Base-by-base conservation (phyloP, 2,113 vertebrate species). In the Marmota flaviventris region DNA sequence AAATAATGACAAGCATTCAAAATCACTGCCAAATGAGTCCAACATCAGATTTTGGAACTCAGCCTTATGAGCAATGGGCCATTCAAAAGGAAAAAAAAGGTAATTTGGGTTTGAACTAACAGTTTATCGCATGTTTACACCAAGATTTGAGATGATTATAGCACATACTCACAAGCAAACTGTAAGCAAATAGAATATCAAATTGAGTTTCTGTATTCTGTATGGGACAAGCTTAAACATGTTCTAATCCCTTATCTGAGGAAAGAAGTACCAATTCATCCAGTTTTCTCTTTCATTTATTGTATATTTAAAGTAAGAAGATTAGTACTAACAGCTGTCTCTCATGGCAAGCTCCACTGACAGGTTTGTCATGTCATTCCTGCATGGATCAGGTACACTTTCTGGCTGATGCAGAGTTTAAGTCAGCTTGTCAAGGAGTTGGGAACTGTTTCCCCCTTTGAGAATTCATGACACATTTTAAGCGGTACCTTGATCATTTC, bases 61-160 rank as follows among this genome's bases (percentile, higher is more conserved):
- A 99, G 96, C 99, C 98, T 8, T 99, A 99, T 82, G 99, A 99
- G 92, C 99, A 99, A 91, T 99, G 99, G 99, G 99, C 99, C 34
- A 99, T 99, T 94, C 99, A 99, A 93, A 99, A 97, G 96, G 99
- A 99, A 96, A 99, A 98, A 95, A 98, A 97, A 97, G 99, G 99
- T 99, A 98, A 98, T n/a, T 61, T 89, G 51, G 34, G 5, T 89
- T 96, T 81, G 24, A 84, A 73, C 34, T 75, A 93, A 89, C n/a
- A 85, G 22, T 86, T 79, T 94, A 76, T 86, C 11, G 20, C 53
- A 25, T 83, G 18, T 85, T 96, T 81, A 76, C 90, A 51, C 42
- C 76, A 93, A 58, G 32, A 85, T 86, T 93, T 94, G 22, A 76
- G 12, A 89, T 73, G 69, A 70, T 42, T 85, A 0, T 91, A 22